Percentiles rank a stretch among this genome's conserved stretches.
phyloP scores from a whole-genome alignment of 2,113 vertebrate species.

The Leptobrachium leishanense region DNA sequence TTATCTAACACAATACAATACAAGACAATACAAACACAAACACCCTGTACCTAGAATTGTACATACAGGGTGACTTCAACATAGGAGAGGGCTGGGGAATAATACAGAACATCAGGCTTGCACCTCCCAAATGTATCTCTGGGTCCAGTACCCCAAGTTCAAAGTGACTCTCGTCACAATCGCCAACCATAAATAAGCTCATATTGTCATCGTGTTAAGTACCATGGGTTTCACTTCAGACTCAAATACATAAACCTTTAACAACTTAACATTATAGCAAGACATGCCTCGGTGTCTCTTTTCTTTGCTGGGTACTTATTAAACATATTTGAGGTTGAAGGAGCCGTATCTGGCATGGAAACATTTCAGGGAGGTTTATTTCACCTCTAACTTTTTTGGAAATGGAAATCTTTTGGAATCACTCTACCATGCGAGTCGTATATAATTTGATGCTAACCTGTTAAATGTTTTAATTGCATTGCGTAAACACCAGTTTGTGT shows the following conservation, averaged over 20 bases:
- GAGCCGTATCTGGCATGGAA: neutral
- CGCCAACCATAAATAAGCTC: too few species aligned
- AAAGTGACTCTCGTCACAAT: too few species aligned
- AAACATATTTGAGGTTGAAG: slow-evolving; percentile 1
- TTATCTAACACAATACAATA: too few species aligned
- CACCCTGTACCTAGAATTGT: too few species aligned
- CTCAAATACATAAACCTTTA: neutral
- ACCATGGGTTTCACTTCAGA: neutral
- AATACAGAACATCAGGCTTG: too few species aligned
- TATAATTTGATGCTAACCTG: neutral
- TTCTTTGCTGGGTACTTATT: neutral
- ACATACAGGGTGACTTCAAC: too few species aligned
- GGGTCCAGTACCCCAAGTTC: too few species aligned
- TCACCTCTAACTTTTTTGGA: neutral
- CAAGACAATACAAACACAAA: too few species aligned
- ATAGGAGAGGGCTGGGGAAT: too few species aligned
- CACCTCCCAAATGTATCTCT: too few species aligned
- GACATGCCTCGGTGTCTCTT: neutral
- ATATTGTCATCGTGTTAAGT: neutral
- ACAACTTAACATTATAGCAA: neutral
- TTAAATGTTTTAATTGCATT: neutral
- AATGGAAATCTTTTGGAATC: neutral
- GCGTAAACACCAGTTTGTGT: neutral
- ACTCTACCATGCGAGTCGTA: neutral
- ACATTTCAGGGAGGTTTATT: neutral